Conservation (phyloP, 2,113 vertebrate genomes). For the Hyperopisus bebe region DNA sequence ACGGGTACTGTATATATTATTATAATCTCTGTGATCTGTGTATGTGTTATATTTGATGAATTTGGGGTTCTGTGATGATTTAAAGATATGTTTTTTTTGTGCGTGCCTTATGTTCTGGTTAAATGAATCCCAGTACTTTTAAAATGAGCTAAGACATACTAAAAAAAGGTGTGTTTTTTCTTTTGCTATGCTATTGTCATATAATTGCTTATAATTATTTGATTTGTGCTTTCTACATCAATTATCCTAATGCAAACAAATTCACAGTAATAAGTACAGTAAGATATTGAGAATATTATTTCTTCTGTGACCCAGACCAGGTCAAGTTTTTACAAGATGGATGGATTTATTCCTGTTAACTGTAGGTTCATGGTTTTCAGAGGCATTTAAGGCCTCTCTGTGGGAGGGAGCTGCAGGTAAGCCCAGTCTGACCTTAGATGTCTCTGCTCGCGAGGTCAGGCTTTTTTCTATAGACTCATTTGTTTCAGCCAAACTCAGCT, state of each 20-base stretch:
- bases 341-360: not conserved
- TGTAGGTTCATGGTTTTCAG: not conserved
- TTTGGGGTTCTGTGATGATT: not conserved
- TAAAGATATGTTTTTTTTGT: not conserved
- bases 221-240: not conserved
- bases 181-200: not conserved
- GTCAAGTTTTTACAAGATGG: not conserved
- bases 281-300: not conserved
- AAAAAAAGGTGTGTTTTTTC: not conserved
- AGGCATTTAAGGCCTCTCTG: not conserved
- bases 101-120: not conserved
- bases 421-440: not conserved
- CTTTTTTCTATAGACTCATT: not conserved
- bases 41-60: not conserved
- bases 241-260: not conserved
- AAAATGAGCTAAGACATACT: not conserved
- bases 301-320: not conserved
- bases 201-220: not conserved
- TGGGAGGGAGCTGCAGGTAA: not conserved
- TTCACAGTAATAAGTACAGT: not conserved
- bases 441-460: not conserved
- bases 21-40: not conserved
- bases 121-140: not conserved
- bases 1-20: not conserved
- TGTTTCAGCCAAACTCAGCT: conserved; percentile 2